Evolutionary conservation across 2,113 vertebrate genomes (phyloP).

Genomic region (Arvicanthis niloticus): DNA sequence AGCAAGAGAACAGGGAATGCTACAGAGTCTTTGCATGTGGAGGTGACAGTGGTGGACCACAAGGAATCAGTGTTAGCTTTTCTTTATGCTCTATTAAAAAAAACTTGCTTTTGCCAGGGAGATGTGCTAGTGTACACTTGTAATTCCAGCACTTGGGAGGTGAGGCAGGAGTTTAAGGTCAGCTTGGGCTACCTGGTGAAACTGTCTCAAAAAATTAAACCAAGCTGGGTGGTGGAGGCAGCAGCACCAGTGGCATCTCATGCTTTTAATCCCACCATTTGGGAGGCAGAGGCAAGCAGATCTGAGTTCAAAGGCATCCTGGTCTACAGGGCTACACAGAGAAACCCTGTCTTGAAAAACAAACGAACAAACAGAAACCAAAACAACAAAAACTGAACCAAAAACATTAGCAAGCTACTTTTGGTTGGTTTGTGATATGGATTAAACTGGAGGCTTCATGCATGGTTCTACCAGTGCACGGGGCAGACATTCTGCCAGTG

Average conservation of each 20-base stretch:
- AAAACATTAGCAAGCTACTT: not conserved
- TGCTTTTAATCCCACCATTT: not conserved
- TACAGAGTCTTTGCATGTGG: not conserved
- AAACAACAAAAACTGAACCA: not conserved
- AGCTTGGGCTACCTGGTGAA: not conserved
- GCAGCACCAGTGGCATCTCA: too few species aligned
- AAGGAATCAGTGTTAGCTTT: too few species aligned
- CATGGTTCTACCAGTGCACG: not conserved
- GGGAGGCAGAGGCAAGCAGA: not conserved
- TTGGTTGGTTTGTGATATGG: not conserved
- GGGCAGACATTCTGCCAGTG: not conserved
- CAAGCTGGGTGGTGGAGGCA: not conserved
- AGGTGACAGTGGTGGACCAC: too few species aligned
- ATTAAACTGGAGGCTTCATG: not conserved
- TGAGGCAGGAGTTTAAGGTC: not conserved
- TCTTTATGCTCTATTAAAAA: not conserved
- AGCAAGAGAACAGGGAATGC: not conserved
- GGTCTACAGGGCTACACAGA: not conserved
- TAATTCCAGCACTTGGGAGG: not conserved
- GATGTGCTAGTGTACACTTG: not conserved
- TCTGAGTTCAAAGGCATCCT: not conserved
- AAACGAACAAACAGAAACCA: not conserved
- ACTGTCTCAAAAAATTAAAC: not conserved
- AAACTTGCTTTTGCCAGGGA: constrained; percentile 32
- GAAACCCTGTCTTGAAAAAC: not conserved